These are phyloP conservation scores for Todus mexicanus DNA, from an alignment of 2,797 vertebrate species.

Conservation along the genomic window DNA sequence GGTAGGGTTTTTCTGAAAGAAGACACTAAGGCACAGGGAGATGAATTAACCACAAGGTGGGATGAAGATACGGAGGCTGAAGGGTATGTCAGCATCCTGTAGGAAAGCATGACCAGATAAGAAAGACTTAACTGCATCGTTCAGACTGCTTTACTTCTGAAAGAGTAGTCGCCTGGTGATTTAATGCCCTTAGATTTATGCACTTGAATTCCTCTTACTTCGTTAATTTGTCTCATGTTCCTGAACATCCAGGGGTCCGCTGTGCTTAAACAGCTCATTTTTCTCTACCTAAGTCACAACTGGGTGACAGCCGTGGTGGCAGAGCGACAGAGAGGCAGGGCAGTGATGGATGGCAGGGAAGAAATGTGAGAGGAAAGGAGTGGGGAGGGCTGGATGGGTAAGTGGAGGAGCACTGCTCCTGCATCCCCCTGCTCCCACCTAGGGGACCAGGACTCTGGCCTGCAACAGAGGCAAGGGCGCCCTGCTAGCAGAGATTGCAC, in stretches of 20 bases:
- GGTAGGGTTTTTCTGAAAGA: neutral
- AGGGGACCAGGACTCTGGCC: neutral
- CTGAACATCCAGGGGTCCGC: neutral
- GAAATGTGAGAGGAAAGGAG: neutral
- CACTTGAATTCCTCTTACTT: slow-evolving; percentile 15
- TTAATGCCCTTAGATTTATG: slow-evolving; percentile 16
- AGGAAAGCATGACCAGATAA: neutral
- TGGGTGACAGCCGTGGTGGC: neutral
- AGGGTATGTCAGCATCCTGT: neutral
- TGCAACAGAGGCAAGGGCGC: neutral
- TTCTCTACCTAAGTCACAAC: neutral
- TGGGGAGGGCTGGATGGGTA: neutral
- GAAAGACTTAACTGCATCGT: neutral
- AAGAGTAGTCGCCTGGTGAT: neutral
- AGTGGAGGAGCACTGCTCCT: neutral
- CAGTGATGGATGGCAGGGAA: neutral
- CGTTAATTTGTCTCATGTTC: neutral
- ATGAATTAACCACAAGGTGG: neutral
- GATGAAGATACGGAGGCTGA: neutral
- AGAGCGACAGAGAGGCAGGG: neutral
- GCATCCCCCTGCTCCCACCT: neutral
- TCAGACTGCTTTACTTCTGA: neutral
- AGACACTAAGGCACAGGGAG: neutral
- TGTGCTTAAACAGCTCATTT: neutral
- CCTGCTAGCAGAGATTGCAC: rapidly evolving